Evolutionary conservation across 2,113 vertebrate genomes (phyloP).

Genomic region (Cyanocitta stelleri): DNA sequence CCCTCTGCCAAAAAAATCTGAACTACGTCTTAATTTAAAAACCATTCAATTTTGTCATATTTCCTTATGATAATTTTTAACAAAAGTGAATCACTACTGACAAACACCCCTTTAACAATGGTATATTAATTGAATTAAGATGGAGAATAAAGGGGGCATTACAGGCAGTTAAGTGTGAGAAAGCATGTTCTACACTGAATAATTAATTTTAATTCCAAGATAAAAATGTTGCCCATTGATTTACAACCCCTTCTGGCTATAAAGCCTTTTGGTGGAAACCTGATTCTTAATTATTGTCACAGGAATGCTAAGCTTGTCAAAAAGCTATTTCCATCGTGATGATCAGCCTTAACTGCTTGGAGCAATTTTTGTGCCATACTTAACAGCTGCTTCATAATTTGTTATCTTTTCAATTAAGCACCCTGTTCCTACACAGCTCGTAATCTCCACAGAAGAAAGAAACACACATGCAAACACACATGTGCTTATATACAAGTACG

Average conservation of each 20-base stretch:
- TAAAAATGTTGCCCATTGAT: slow-evolving; percentile 79
- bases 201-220: slow-evolving; percentile 76
- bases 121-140: slow-evolving; percentile 49
- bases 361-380: slow-evolving; percentile 51
- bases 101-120: slow-evolving; percentile 27
- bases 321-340: slow-evolving; percentile 73
- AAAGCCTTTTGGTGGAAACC: slow-evolving; percentile 72
- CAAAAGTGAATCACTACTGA: slow-evolving; percentile 7
- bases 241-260: slow-evolving; percentile 75
- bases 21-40: slow-evolving; percentile 17
- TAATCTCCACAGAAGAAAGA: neutral
- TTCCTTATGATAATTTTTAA: slow-evolving; percentile 42
- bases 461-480: neutral
- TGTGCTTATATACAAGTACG: neutral
- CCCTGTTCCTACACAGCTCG: neutral
- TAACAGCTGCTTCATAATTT: slow-evolving; percentile 75
- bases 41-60: slow-evolving; percentile 23
- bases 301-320: slow-evolving; percentile 69
- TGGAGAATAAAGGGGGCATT: slow-evolving; percentile 23
- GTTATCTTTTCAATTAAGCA: slow-evolving; percentile 67
- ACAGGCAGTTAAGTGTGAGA: slow-evolving; percentile 64
- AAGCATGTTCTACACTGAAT: slow-evolving; percentile 74
- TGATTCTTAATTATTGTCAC: slow-evolving; percentile 78
- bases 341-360: slow-evolving; percentile 69
- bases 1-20: neutral